Base-by-base conservation (phyloP, 2,797 vertebrate genomes). In the Parambassis ranga region DNA sequence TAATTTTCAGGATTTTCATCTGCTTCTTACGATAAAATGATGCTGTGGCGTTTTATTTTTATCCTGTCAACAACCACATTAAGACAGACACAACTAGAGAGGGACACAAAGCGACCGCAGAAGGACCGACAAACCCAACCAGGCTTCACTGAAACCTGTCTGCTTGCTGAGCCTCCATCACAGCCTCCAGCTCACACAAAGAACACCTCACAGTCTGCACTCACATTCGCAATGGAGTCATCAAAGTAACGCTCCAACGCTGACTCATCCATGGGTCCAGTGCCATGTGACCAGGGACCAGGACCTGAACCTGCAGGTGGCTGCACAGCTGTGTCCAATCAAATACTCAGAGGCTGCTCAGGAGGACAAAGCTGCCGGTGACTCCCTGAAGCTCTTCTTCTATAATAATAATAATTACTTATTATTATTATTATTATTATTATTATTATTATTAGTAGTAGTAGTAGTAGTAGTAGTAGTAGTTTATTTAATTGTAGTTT, bases 181-280 rank as follows among this genome's bases (percentile, higher is more conserved):
- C n/a, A n/a, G n/a, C n/a, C n/a, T n/a, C n/a, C n/a, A n/a, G n/a
- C n/a, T n/a, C n/a, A n/a, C n/a, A n/a, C n/a, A n/a, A n/a, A n/a
- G n/a, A n/a, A n/a, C n/a, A n/a, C n/a, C n/a, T n/a, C n/a, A n/a
- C n/a, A 47, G 5, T 28, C 1, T 33, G 0, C 57, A 89, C 91
- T 90, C 80, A 95, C 94, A 81, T 91, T 87, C 41, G 77, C 79
- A 22, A 92, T 82, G 3, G 92, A 93, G 28, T 90, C 90, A 42
- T 95, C 94, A 79, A 96, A 90, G 81, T 94, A 96, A 18, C 68
- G 80, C 82, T 97, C 94, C 84, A 96, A 67, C 1, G 80, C 78
- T 0, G 39, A 84, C 0, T 90, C 92, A 0, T 94, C 94, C 92
- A 96, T 95, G 10, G 16, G 1, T 27, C 19, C 28, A 32, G 6